Conservation (phyloP, 2,888 invertebrate genomes). For the Hemistola chrysoprasaria region DNA sequence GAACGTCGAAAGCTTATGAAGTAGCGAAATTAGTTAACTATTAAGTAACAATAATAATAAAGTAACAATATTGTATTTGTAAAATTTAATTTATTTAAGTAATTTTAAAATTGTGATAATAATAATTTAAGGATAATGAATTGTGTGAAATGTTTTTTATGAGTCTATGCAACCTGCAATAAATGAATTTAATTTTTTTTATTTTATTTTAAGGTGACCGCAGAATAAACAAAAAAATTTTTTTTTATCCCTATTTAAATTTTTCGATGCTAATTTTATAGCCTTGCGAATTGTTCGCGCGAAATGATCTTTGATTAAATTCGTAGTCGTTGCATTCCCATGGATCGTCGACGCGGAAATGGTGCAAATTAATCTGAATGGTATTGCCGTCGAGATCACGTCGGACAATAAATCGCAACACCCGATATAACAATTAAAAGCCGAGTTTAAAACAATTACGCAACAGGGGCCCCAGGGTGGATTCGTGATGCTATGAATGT, state of each 20-base stretch:
- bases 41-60: no score
- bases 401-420: constrained; percentile 73
- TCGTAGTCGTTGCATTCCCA: constrained; percentile 71
- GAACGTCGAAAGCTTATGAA: neutral
- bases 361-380: constrained; percentile 73
- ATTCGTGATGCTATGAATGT: constrained; percentile 55
- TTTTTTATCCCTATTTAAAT: no score
- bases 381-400: constrained; percentile 74
- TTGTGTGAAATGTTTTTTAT: no score
- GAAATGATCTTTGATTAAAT: constrained; percentile 68
- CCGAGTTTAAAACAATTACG: constrained; percentile 81
- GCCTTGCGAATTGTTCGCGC: constrained; percentile 48
- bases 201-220: no score
- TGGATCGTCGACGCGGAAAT: constrained; percentile 70
- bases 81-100: no score
- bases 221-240: no score
- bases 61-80: no score
- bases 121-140: no score
- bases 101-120: no score
- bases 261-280: constrained; percentile 46
- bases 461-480: constrained; percentile 68
- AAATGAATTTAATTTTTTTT: no score
- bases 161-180: no score
- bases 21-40: no score
- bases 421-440: constrained; percentile 82